phyloP scores from a whole-genome alignment of 2,797 vertebrate species.

The Lepilemur septentrionalis region DNA sequence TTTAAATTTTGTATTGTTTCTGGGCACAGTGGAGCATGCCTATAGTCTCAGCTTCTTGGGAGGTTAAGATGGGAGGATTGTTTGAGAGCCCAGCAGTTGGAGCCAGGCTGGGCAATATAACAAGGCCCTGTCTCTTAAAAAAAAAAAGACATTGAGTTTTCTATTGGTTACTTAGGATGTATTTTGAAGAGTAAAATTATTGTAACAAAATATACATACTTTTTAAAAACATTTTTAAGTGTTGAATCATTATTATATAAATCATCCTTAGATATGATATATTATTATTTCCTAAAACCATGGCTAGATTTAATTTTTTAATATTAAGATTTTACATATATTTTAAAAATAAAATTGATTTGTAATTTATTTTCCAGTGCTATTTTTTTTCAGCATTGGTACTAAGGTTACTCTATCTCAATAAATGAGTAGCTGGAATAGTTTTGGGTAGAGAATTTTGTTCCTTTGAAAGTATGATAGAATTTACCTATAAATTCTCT shows the following conservation, averaged over 20 bases:
- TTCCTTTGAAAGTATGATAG: not conserved
- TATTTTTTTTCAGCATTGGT: not conserved
- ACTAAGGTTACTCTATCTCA: not conserved
- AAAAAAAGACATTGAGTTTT: not conserved
- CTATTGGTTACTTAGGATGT: not conserved
- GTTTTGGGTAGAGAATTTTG: not conserved
- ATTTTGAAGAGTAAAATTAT: slow-evolving; percentile 6
- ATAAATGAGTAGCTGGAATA: not conserved
- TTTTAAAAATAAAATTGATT: not conserved
- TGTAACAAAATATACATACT: not conserved
- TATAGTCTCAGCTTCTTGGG: not conserved
- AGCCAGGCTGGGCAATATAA: not conserved
- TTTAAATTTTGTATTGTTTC: not conserved
- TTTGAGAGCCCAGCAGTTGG: not conserved
- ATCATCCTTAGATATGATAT: not conserved
- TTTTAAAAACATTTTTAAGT: not conserved
- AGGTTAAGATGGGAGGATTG: not conserved
- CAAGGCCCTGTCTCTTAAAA: not conserved
- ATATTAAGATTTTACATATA: slow-evolving; percentile 16
- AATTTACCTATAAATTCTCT: not conserved
- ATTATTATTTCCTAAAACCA: slow-evolving; percentile 6
- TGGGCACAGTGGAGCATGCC: not conserved
- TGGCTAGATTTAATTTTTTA: not conserved
- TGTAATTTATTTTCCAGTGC: not conserved
- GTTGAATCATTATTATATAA: slow-evolving; percentile 21